A percentile compares a stretch with the other conserved stretches of the same genome.
Conservation (phyloP, 2,113 vertebrate genomes). For the Clarias gariepinus region DNA sequence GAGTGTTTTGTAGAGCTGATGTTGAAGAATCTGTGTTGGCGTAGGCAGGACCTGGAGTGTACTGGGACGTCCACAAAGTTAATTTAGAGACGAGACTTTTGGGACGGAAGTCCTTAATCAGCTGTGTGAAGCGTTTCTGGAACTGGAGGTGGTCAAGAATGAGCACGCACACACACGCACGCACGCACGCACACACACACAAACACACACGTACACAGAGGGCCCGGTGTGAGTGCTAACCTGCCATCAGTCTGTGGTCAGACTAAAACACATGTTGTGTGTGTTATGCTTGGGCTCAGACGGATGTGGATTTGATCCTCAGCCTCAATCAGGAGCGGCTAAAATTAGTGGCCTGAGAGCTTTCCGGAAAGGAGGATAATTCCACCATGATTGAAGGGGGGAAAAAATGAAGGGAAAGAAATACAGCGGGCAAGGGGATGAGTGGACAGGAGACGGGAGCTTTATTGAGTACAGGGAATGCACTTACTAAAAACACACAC, state of each 20-base stretch:
- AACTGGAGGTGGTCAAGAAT: constrained; percentile 1
- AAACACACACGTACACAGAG: constrained; percentile 70
- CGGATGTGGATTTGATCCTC: constrained; percentile 76
- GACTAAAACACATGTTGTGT: constrained; percentile 75
- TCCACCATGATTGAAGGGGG: constrained; percentile 69
- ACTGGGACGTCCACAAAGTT: constrained; percentile 39
- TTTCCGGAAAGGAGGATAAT: constrained; percentile 72
- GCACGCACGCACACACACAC: constrained; percentile 61
- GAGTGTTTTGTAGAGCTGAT: not conserved
- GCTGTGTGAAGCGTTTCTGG: constrained; percentile 53
- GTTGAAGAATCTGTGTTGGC: not conserved
- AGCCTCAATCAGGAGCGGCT: constrained; percentile 75
- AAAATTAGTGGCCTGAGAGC: constrained; percentile 71
- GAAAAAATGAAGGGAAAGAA: constrained; percentile 61
- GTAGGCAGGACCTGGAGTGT: not conserved
- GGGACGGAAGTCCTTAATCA: constrained; percentile 49
- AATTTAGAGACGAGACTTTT: constrained; percentile 40
- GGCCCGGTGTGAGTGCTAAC: constrained; percentile 55
- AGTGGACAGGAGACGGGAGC: constrained; percentile 39
- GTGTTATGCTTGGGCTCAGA: constrained; percentile 76
- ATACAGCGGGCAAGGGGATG: constrained; percentile 53
- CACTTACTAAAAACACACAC: constrained; percentile 8
- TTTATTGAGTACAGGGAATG: constrained; percentile 14
- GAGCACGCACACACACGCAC: constrained; percentile 64
- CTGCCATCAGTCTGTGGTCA: constrained; percentile 70